Base-by-base conservation (phyloP, 2,888 invertebrate species). In the Blera fallax region DNA sequence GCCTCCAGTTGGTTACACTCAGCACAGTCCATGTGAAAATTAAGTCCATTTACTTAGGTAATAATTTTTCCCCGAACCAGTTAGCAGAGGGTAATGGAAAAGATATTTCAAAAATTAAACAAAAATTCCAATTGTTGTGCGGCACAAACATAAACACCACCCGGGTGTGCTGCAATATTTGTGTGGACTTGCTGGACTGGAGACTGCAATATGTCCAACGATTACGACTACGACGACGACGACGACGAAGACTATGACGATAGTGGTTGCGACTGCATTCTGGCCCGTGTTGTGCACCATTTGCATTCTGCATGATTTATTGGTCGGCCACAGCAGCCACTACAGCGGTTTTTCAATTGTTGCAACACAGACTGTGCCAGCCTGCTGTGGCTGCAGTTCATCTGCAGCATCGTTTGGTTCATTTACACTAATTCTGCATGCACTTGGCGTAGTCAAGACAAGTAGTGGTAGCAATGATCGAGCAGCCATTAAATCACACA, bases 261-360 rank as follows among this genome's bases (percentile, higher is more conserved):
- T 11, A 24, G 34, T 29, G 52, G 45, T 48, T 48, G 48, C 32
- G 52, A 56, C 60, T 70, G 65, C 72, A 65, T 76, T 80, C 60
- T 70, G 58, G 73, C 56, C 14, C 69, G 18, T 65, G 67, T 80
- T 81, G 82, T 82, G 87, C 82, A 78, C 77, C 67, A 87, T 87
- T 87, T 87, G 87, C 87, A 87, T 87, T 81, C 82, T 82, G 56
- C 73, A 87, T 87, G 87, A 87, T 87, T 87, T 87, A 87, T 87
- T 69, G 77, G 78, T 64, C 40, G 73, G 69, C 87, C 81, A 64
- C 70, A 76, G 8, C 4, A 67, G 72, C 14, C 69, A 65, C 50
- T 50, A 81, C 70, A 67, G 65, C 65, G 62, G 67, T 78, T 77
- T 80, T 56, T 10, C 73, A 73, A 48, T 67, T 84, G 65, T 80